These are phyloP conservation scores for Danaus melanippus DNA, from an alignment of 1,140 invertebrate species.

Conservation along the genomic window DNA sequence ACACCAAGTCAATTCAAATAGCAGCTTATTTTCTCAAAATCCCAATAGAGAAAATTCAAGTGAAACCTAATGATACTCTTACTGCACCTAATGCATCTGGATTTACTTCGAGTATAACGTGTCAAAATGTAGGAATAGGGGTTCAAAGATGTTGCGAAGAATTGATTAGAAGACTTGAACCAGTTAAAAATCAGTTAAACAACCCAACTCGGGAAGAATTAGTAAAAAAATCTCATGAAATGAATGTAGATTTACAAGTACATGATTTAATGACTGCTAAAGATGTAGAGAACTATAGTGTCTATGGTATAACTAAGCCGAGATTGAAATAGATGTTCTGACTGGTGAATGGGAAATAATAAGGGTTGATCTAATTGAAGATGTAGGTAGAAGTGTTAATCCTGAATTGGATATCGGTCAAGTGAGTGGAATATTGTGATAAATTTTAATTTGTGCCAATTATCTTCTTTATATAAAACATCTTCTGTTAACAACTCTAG, in stretches of 20 bases:
- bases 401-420: constrained; percentile 89
- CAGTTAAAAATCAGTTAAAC: constrained; percentile 71
- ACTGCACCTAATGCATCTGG: constrained; percentile 68
- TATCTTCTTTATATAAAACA: no score
- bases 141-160: constrained; percentile 76
- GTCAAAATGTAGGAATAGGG: constrained; percentile 64
- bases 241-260: constrained; percentile 76
- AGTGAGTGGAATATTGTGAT: constrained; percentile 32
- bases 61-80: constrained; percentile 74
- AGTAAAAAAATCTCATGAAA: constrained; percentile 67
- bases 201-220: constrained; percentile 76
- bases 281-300: constrained; percentile 70
- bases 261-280: constrained; percentile 66
- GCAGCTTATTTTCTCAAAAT: constrained; percentile 82
- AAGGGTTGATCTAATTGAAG: constrained; percentile 83
- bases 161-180: constrained; percentile 74
- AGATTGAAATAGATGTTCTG: constrained; percentile 86
- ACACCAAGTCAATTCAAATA: constrained; percentile 77
- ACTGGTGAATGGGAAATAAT: constrained; percentile 80
- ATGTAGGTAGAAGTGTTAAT: constrained; percentile 81
- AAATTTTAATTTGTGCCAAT: no score
- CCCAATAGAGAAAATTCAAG: constrained; percentile 77
- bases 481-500: constrained; percentile 15
- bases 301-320: constrained; percentile 76
- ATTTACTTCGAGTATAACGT: constrained; percentile 74